Base-by-base conservation (phyloP, 2,888 invertebrate genomes). In the Erynnis tages region DNA sequence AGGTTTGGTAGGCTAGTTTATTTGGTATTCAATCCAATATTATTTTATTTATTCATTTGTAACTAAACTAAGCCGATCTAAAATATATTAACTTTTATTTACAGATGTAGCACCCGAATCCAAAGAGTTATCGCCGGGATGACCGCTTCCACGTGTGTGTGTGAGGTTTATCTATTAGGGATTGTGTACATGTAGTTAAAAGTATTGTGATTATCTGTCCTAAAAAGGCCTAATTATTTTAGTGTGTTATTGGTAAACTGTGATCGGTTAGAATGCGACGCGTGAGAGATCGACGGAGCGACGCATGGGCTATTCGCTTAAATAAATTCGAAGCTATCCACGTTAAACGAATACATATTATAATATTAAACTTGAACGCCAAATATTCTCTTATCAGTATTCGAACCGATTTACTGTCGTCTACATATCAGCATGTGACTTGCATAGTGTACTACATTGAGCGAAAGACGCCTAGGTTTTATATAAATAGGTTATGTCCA, bases 191-290 rank as follows among this genome's bases (percentile, higher is more conserved):
- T 73, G 82, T 81, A 79, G 71, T 76, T 69, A 40, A 72, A 83
- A 59, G 57, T 58, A 83, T 75, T 86, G 86, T 88, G 87, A 85
- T 86, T 82, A 82, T 83, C 82, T 86, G 85, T 87, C 87, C 88
- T 86, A 84, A 81, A 81, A 88, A 80, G 88, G 88, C 88, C 88
- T 89, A 89, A 89, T 85, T 88, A 87, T 83, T 82, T 81, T 85
- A 89, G 79, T 79, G 71, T 85, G 82, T 82, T 83, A 82, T 79
- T 80, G 69, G 73, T 82, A 82, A 78, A 74, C 82, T 87, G 84
- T 85, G 83, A 84, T 85, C 73, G 77, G 71, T 73, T 73, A 69
- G 73, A 73, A 66, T 62, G 68, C 65, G 62, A 61, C 66, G 72
- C 62, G 66, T 66, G 69, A 65, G 60, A 56, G 61, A 56, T 61